Base-by-base conservation (phyloP, 2,888 invertebrate species). In the Pyrrhosoma nymphula region DNA sequence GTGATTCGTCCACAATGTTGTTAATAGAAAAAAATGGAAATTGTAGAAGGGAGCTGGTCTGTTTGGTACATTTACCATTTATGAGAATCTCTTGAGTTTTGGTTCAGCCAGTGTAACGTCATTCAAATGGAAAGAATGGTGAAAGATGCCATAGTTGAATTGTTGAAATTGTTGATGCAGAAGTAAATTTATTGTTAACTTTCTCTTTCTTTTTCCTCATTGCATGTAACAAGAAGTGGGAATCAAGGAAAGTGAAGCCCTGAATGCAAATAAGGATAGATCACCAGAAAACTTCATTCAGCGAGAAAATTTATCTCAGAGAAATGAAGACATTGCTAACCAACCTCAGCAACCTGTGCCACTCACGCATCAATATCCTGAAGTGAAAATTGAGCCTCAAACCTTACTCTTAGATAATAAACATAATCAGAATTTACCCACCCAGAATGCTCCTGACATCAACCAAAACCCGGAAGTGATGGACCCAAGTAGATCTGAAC, bases 251-350 rank as follows among this genome's bases (percentile, higher is more conserved):
- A 69, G 93, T n/a, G 93, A 93, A 56, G 56, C 23, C 23, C 20
- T 18, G 75, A 75, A 18, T 26, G n/a, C n/a, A 8, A 20, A 26
- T 39, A 93, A 18, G 47, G 39, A 35, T 60, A 91, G 55, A 26
- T 69, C 93, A 69, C 93, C 93, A 0, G 63, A 93, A 47, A 63
- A 63, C 69, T 63, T 93, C 69, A n/a, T 35, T n/a, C 39, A 93
- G 18, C 69, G n/a, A 47, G 93, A 93, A 63, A 69, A 75, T 47
- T 20, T 47, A 26, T 69, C 47, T 47, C 26, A 47, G 69, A 69
- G 75, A 63, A 93, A 35, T 69, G 39, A 47, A 39, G 69, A 93
- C 18, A 60, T 6, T 63, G 12, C n/a, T 0, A 2, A 23, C 10
- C 63, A 93, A n/a, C 26, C 69, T 93, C 93, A 75, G 35, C 26